Evolutionary conservation across 1,140 invertebrate genomes (phyloP).

Genomic region (Augochlora pura): DNA sequence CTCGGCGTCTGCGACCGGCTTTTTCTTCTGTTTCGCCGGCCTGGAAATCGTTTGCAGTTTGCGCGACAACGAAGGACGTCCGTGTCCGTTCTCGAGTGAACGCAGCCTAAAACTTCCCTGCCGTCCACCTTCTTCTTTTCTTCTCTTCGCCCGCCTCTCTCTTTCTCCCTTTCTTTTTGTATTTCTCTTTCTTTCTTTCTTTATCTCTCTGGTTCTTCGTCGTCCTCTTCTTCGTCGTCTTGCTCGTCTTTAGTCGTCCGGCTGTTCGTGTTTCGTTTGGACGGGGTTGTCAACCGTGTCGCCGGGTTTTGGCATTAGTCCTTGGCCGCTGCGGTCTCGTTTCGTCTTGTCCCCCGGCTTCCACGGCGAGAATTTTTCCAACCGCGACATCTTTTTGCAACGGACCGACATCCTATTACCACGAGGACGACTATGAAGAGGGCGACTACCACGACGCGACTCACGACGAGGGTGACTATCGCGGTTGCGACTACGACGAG

Average conservation of each 20-base stretch:
- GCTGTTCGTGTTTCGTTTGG: conserved; percentile 38
- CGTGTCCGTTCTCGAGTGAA: conserved; percentile 38
- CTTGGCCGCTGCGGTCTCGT: conserved; percentile 46
- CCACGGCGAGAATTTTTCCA: conserved; percentile 34
- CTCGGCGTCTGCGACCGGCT: background rate
- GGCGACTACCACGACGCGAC: too few species aligned
- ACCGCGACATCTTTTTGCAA: background rate
- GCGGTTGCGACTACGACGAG: too few species aligned
- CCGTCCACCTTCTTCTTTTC: too few species aligned
- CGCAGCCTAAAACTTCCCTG: conserved; percentile 46
- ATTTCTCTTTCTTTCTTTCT: conserved; percentile 15
- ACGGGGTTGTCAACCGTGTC: conserved; percentile 69
- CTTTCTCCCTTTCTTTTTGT: background rate
- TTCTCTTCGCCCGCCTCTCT: background rate
- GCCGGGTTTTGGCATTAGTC: conserved; percentile 67
- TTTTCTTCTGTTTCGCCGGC: conserved; percentile 12
- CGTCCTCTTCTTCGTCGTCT: background rate
- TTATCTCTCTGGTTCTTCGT: conserved; percentile 4
- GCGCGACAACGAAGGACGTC: background rate
- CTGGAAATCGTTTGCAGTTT: conserved; percentile 14
- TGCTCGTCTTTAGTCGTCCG: background rate
- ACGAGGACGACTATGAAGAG: too few species aligned
- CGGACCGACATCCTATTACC: too few species aligned
- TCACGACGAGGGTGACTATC: too few species aligned
- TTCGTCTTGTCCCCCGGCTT: conserved; percentile 23